These are phyloP conservation scores for Ephydatia muelleri DNA, from an alignment of 37 sponge, comb jelly and placozoan genomes.

Conservation along the genomic window DNA sequence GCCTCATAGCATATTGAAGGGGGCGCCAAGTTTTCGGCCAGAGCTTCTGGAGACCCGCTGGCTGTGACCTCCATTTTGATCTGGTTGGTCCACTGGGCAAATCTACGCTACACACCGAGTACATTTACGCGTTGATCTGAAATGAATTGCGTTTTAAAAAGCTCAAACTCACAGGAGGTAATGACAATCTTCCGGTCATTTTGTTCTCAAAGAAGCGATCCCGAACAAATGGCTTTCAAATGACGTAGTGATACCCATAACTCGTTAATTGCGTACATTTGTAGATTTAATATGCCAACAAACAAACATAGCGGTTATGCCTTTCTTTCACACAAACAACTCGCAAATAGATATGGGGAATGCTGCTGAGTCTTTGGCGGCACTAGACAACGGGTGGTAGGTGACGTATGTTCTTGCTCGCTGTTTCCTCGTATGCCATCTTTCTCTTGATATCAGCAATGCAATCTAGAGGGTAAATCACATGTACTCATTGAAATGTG, in stretches of 20 bases:
- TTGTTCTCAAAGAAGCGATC: neutral
- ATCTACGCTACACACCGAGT: neutral
- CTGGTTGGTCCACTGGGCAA: neutral
- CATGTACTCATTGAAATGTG: neutral
- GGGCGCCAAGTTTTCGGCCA: slow-evolving; percentile 4
- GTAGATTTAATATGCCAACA: neutral
- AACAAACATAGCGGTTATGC: neutral
- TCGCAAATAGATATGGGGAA: neutral
- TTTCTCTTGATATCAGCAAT: slow-evolving; percentile 53
- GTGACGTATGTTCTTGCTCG: slow-evolving; percentile 63
- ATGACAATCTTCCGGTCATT: neutral
- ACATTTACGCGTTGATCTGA: neutral
- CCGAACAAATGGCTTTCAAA: no score
- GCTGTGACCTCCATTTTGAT: neutral
- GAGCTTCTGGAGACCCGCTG: neutral
- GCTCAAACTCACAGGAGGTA: neutral
- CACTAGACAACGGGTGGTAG: neutral
- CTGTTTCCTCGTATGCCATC: slow-evolving; percentile 82
- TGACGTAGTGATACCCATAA: no score
- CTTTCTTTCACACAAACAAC: neutral
- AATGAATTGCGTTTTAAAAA: neutral
- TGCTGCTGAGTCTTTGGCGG: neutral
- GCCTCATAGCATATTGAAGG: slow-evolving; percentile 18
- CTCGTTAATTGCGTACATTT: neutral
- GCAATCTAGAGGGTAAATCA: slow-evolving; percentile 32